These are phyloP conservation scores for Callitettix versicolor DNA, from an alignment of 1,140 invertebrate genomes.

Conservation along the genomic window DNA sequence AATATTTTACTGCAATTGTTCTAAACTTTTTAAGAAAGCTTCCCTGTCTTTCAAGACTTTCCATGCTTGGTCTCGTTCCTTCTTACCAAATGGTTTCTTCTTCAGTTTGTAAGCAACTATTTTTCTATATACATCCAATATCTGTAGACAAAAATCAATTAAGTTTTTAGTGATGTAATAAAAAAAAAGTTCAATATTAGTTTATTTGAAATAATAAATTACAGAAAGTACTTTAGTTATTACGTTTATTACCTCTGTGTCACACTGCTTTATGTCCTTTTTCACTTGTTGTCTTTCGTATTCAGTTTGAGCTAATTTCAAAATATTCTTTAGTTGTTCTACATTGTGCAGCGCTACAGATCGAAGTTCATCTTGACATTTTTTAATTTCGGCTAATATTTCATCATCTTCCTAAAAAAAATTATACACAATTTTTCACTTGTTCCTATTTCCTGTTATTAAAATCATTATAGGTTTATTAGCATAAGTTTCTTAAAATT, in stretches of 20 bases:
- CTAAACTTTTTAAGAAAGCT: slow-evolving; percentile 7
- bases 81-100: slow-evolving; percentile 63
- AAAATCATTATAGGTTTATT: too few species aligned
- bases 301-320: slow-evolving; percentile 47
- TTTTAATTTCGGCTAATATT: slow-evolving; percentile 71
- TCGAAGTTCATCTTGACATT: slow-evolving; percentile 69
- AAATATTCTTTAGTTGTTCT: slow-evolving; percentile 48
- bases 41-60: slow-evolving; percentile 50
- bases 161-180: slow-evolving; percentile 1
- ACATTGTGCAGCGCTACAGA: slow-evolving; percentile 58
- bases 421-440: too few species aligned
- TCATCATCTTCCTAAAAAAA: slow-evolving; percentile 59
- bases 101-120: slow-evolving; percentile 62
- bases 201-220: slow-evolving; percentile 38
- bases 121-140: slow-evolving; percentile 69
- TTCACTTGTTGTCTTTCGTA: slow-evolving; percentile 55
- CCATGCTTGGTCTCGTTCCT: slow-evolving; percentile 73
- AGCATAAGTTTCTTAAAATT: too few species aligned
- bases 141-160: slow-evolving; percentile 18
- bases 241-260: slow-evolving; percentile 52
- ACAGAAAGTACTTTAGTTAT: slow-evolving; percentile 40
- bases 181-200: not conserved
- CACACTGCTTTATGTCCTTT: slow-evolving; percentile 52
- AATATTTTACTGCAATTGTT: not conserved
- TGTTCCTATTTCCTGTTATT: too few species aligned